Evolutionary conservation across 2,797 vertebrate species (phyloP), one percentile per base, ranked within the genome.

Genomic region (Babyrousa celebensis): DNA sequence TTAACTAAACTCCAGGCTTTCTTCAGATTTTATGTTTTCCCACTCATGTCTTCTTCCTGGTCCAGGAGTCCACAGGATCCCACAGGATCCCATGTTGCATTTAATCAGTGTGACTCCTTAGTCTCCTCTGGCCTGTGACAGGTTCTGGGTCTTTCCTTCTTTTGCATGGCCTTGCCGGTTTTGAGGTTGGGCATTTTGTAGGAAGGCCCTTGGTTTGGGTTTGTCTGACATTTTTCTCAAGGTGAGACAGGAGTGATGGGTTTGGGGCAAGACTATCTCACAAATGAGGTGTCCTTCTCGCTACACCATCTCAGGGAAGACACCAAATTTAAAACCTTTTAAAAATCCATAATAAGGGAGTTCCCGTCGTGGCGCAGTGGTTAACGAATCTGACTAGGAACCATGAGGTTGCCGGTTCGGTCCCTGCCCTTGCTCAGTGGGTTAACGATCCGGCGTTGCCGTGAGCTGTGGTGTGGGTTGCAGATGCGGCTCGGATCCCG

Each of bases 11-110:
- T 71, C 43, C 74, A 85, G 54, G 20, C 15, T 16, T 18, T 65
- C 25, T 27, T 56, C 27, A 23, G 29, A 60, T 54, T 52, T 23
- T 5, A 82, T 74, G 1, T 43, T 60, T 95, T 75, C 74, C 40
- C 54, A 4, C 5, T 10, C 3, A n/a, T 6, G 10, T 18, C 25
- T 25, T 62, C 62, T 79, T 58, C 54, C 58, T 56, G 21, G 71
- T 83, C 21, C 60, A 43, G 88, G 16, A 12, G 11, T 12, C 40
- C 29, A 7, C 40, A 2, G 60, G 43, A 4, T 6, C 3, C 40
- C 29, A 7, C 40, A 2, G 60, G 43, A 4, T 4, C 3, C 58
- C 72, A 9, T 0, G 0, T 27, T 36, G 63, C 65, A 23, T 27
- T 21, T n/a, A 18, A 75, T 27, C 72, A 2, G 17, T 3, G 1